Base-by-base conservation (phyloP, 1,140 invertebrate genomes). In the Aphis gossypii region DNA sequence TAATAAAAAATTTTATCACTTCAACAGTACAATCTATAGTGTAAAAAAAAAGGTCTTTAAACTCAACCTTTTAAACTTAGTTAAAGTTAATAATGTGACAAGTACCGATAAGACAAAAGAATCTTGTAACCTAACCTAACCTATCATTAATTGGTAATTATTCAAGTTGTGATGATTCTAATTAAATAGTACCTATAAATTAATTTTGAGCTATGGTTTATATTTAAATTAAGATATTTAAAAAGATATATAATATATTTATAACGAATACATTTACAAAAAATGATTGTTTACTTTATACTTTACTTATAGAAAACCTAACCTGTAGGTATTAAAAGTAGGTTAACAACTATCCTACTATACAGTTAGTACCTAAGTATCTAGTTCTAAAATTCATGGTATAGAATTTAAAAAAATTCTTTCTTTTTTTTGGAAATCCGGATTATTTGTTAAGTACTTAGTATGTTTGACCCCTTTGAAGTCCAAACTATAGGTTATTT, bases 111-210 rank as follows among this genome's bases (percentile, higher is more conserved):
- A 84, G 25, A 35, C 35, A 18, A 93, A 56, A 56, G 46, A 86
- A 86, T 20, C 82, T 38, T 54, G 44, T 41, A 93, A 54, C 56
- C 86, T 82, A 54, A n/a, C n/a, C n/a, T n/a, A n/a, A n/a, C n/a
- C 86, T 93, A 56, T 93, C 82, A 93, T 54, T 93, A 44, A 56
- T 93, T 93, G 82, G 92, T 0, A 93, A 93, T 56, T 93, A 93
- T 86, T 93, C 92, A 18, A 93, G 92, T 86, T 68, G 89, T 46
- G 82, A 93, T 86, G 92, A 93, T 38, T 93, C 92, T n/a, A 93
- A 86, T 56, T 93, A 86, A 93, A 44, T 21, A 38, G 14, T 76
- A 41, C 38, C 8, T 21, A 60, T 11, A 30, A 60, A 60, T 11
- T 11, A 60, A 35, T n/a, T 18, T 35, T 5, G 5, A 76, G 0